These are phyloP conservation scores for Rhinoderma darwinii DNA, from an alignment of 2,113 vertebrate species.

Conservation along the genomic window DNA sequence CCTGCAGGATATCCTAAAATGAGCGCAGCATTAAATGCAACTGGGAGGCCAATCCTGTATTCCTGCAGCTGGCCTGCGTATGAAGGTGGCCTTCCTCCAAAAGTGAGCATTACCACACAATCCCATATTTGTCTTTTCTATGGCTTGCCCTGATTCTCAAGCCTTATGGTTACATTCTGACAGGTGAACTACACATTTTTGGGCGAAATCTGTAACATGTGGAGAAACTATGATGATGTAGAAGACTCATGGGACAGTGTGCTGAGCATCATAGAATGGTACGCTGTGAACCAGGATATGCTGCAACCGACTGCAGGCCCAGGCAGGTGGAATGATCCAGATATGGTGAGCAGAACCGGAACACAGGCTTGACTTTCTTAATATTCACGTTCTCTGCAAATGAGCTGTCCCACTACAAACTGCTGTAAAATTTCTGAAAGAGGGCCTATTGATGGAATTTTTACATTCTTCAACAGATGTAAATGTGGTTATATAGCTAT, in stretches of 20 bases:
- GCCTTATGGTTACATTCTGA: neutral
- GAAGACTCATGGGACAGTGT: slow-evolving; percentile 63
- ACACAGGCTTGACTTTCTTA: neutral
- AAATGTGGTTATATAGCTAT: neutral
- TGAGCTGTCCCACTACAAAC: neutral
- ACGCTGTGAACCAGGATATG: slow-evolving; percentile 56
- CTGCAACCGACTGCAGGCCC: slow-evolving; percentile 62
- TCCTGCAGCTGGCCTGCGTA: slow-evolving; percentile 58
- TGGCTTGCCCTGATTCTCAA: neutral
- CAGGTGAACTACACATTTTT: slow-evolving; percentile 63
- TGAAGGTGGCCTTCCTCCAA: slow-evolving; percentile 51
- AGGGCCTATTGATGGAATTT: neutral
- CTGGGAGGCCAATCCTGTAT: slow-evolving; percentile 37
- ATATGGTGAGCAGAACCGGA: slow-evolving; percentile 58
- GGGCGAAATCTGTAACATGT: slow-evolving; percentile 62
- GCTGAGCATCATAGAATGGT: slow-evolving; percentile 61
- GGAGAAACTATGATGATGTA: slow-evolving; percentile 64
- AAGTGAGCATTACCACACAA: slow-evolving; percentile 17
- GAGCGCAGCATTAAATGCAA: slow-evolving; percentile 53
- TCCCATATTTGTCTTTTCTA: neutral
- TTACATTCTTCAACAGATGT: neutral
- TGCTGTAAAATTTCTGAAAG: neutral
- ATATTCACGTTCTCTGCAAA: too few relatives aligned
- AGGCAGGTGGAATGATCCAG: slow-evolving; percentile 63
- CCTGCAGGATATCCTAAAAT: slow-evolving; percentile 58